Evolutionary conservation across 1,140 invertebrate genomes (phyloP).

Genomic region (Probaryconus sp.): DNA sequence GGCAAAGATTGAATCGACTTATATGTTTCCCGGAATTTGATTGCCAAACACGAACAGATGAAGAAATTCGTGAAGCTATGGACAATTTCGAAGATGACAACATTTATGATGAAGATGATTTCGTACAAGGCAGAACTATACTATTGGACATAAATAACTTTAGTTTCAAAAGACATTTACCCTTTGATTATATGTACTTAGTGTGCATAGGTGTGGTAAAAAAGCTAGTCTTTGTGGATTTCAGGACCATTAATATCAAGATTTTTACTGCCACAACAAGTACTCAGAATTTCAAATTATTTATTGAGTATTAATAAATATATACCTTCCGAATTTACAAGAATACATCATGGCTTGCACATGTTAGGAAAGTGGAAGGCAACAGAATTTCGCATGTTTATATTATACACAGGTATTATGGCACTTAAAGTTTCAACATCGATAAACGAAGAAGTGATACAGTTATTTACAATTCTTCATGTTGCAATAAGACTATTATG

Average conservation of each 20-base stretch:
- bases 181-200: conserved; percentile 63
- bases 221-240: conserved; percentile 34
- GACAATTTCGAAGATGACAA: conserved; percentile 1
- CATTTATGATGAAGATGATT: conserved; percentile 6
- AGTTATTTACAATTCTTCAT: neutral
- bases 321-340: conserved; percentile 15
- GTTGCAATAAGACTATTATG: neutral
- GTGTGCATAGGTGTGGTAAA: conserved; percentile 62
- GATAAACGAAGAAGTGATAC: neutral
- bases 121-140: conserved; percentile 16
- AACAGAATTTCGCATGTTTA: conserved; percentile 10
- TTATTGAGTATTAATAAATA: conserved; percentile 11
- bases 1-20: neutral
- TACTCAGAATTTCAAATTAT: conserved; percentile 2
- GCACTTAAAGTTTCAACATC: neutral
- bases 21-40: conserved; percentile 55
- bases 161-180: conserved; percentile 50
- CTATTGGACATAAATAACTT: conserved; percentile 40
- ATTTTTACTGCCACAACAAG: conserved; percentile 8
- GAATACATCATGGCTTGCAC: conserved; percentile 1
- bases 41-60: conserved; percentile 24
- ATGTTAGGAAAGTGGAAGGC: conserved; percentile 17
- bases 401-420: conserved; percentile 3
- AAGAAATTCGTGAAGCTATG: conserved; percentile 5
- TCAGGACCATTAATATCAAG: too few relatives aligned